Evolutionary conservation across 2,797 vertebrate species (phyloP).

Genomic region (Chelon auratus): DNA sequence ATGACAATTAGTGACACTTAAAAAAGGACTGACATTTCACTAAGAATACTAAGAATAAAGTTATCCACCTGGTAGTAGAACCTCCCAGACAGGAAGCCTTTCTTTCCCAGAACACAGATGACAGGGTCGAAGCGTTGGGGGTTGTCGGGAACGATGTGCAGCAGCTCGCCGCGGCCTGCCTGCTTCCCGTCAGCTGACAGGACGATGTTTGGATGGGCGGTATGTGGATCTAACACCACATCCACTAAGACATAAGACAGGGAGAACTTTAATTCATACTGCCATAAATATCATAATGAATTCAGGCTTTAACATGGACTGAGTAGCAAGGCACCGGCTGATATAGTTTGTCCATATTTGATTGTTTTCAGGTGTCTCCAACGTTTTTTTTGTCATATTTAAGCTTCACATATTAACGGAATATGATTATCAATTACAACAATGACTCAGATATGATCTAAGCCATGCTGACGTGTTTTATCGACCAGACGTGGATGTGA

Average conservation of each 20-base stretch:
- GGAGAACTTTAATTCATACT: neutral
- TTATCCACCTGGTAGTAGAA: conserved; percentile 83
- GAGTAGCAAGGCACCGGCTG: too few species aligned
- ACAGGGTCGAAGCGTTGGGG: conserved; percentile 82
- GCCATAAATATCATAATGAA: neutral
- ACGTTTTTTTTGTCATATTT: too few species aligned
- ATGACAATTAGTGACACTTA: neutral
- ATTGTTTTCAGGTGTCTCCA: too few species aligned
- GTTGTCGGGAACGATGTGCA: conserved; percentile 75
- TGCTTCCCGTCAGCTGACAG: conserved; percentile 81
- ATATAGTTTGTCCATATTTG: too few species aligned
- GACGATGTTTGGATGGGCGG: conserved; percentile 83
- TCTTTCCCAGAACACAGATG: conserved; percentile 84
- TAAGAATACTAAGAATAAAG: neutral
- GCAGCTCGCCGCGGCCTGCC: conserved; percentile 73
- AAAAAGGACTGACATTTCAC: neutral
- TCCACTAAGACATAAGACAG: conserved; percentile 43
- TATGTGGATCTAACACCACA: conserved; percentile 83
- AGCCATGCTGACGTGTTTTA: too few species aligned
- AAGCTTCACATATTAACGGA: too few species aligned
- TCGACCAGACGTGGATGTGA: too few species aligned
- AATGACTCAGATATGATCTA: too few species aligned
- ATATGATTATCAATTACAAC: too few species aligned
- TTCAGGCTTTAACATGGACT: too few species aligned
- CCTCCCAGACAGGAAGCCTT: conserved; percentile 78